phyloP scores from a whole-genome alignment of 2,888 invertebrate genomes.

The Clepsis dumicolana region DNA sequence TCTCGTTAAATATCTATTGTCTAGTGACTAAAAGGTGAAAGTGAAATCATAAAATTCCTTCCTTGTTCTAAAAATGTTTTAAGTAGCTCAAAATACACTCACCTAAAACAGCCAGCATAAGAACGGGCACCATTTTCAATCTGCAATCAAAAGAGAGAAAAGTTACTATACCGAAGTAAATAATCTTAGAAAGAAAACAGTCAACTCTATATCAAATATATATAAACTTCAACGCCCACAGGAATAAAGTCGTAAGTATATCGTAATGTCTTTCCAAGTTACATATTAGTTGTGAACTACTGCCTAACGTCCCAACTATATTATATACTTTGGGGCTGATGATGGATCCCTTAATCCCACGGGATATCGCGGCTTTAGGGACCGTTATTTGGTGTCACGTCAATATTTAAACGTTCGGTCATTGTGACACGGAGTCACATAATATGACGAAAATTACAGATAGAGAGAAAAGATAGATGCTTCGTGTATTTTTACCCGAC shows the following conservation, averaged over 20 bases:
- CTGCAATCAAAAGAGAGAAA: constrained; percentile 44
- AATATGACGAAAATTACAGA: constrained; percentile 4
- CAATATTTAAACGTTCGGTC: constrained; percentile 33
- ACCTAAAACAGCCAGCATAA: constrained; percentile 48
- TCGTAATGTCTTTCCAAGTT: constrained; percentile 36
- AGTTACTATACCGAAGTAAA: constrained; percentile 4
- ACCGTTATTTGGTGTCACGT: constrained; percentile 37
- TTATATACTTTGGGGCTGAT: constrained; percentile 25
- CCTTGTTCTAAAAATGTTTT: no score
- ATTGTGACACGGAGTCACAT: constrained; percentile 19
- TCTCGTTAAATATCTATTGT: no score
- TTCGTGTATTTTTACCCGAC: neutral
- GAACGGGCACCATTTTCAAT: constrained; percentile 46
- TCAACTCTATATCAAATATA: constrained; percentile 15
- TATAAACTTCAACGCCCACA: constrained; percentile 14
- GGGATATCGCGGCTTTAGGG: constrained; percentile 35
- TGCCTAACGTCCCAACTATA: constrained; percentile 28
- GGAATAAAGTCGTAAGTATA: constrained; percentile 21
- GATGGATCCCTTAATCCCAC: constrained; percentile 39
- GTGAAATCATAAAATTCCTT: no score
- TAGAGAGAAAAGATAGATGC: neutral
- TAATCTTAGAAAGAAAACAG: constrained; percentile 20
- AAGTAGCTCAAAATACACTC: constrained; percentile 39
- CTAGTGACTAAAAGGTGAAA: no score
- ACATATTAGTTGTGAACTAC: constrained; percentile 39